Percentiles rank a stretch among this genome's conserved stretches.
Evolutionary conservation across 1,140 invertebrate species (phyloP).

Genomic region (Orchesella cincta): DNA sequence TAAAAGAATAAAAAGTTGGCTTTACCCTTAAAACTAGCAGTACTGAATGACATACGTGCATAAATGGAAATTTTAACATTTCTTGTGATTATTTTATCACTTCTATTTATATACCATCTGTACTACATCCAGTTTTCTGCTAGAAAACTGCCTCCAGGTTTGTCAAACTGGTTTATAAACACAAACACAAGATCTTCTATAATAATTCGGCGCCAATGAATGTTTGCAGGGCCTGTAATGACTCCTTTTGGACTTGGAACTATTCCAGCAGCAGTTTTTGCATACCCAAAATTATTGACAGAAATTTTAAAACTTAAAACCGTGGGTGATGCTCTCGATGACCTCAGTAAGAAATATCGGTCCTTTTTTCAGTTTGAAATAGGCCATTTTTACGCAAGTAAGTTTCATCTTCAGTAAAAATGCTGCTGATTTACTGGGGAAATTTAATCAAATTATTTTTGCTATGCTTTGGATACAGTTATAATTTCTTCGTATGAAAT

Average conservation of each 20-base stretch:
- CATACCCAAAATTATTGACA: neutral
- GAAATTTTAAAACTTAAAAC: neutral
- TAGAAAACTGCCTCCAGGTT: conserved; percentile 28
- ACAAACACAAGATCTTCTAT: no score
- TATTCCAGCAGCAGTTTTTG: neutral
- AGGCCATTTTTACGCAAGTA: neutral
- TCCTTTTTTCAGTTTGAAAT: neutral
- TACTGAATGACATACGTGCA: no score
- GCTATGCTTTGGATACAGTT: neutral
- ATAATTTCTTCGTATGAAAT: conserved; percentile 4
- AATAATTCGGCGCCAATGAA: neutral
- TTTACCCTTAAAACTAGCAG: no score
- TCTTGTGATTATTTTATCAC: neutral
- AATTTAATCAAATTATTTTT: conserved; percentile 12
- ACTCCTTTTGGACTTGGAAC: neutral
- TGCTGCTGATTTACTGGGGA: neutral
- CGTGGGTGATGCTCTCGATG: neutral
- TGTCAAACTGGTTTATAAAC: no score
- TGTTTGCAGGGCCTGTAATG: neutral
- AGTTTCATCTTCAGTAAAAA: neutral
- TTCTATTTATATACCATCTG: neutral
- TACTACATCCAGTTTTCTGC: neutral
- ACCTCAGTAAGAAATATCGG: neutral
- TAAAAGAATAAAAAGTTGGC: no score
- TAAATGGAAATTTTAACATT: neutral